phyloP scores from a whole-genome alignment of 2,113 vertebrate species.

The Planiliza haematocheilus region DNA sequence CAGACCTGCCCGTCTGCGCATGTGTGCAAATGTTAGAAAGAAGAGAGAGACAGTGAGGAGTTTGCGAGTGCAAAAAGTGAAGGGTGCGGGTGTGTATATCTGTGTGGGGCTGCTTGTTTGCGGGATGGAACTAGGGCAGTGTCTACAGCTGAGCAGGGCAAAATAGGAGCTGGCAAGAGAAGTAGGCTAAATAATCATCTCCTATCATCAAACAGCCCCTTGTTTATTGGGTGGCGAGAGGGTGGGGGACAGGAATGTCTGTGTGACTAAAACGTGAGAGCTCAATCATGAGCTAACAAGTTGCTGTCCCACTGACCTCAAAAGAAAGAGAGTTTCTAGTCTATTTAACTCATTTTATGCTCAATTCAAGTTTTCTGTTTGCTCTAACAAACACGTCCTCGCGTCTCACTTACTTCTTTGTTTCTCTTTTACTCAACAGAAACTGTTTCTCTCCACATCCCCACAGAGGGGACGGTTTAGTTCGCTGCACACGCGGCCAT shows the following conservation, averaged over 20 bases:
- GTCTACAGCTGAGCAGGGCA: slow-evolving; percentile 73
- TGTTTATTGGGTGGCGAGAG: slow-evolving; percentile 59
- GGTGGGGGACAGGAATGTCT: slow-evolving; percentile 61
- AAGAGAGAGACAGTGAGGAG: slow-evolving; percentile 11
- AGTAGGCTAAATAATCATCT: slow-evolving; percentile 75
- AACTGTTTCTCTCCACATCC: neutral
- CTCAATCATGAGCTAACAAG: slow-evolving; percentile 43
- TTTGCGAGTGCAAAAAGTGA: slow-evolving; percentile 23
- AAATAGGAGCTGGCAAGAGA: slow-evolving; percentile 70
- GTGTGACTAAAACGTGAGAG: slow-evolving; percentile 74
- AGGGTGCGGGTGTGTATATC: slow-evolving; percentile 4
- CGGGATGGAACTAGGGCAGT: slow-evolving; percentile 70
- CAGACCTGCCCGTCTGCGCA: slow-evolving; percentile 9
- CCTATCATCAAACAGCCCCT: slow-evolving; percentile 63
- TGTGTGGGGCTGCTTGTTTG: slow-evolving; percentile 31
- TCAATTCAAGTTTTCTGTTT: neutral
- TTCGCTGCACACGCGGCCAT: slow-evolving; percentile 2
- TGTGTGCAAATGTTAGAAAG: slow-evolving; percentile 33
- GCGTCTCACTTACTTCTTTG: neutral
- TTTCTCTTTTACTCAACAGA: neutral
- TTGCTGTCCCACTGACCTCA: slow-evolving; percentile 62
- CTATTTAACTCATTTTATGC: neutral
- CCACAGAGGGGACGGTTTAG: slow-evolving; percentile 2
- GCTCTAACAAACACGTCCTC: neutral
- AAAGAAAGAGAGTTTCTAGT: slow-evolving; percentile 12